Evolutionary conservation across 2,888 invertebrate genomes (phyloP).

Genomic region (Vanessa cardui): DNA sequence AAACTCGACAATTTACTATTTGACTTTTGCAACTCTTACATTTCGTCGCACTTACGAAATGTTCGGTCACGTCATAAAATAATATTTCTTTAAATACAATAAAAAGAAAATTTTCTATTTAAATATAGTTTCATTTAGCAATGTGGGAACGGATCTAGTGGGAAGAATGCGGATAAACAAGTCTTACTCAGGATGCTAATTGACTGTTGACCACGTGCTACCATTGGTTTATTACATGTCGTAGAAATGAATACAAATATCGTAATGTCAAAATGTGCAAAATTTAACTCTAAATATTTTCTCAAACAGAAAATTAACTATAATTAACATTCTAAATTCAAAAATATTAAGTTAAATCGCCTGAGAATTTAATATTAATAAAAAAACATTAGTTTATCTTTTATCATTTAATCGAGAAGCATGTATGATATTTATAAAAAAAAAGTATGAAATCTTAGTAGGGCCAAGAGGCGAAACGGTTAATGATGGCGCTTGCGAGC

Average conservation of each 20-base stretch:
- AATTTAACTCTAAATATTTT: neutral
- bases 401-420: neutral
- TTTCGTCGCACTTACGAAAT: conserved; percentile 43
- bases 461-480: conserved; percentile 40
- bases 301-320: neutral
- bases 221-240: conserved; percentile 9
- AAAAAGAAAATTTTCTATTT: conserved; percentile 17
- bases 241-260: neutral
- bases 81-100: conserved; percentile 12
- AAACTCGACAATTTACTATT: conserved; percentile 54
- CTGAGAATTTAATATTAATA: neutral
- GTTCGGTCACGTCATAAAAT: conserved; percentile 39
- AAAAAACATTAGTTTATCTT: neutral
- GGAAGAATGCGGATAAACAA: conserved; percentile 68
- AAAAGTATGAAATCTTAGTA: conserved; percentile 20
- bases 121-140: conserved; percentile 41
- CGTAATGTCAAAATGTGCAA: neutral
- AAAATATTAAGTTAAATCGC: neutral
- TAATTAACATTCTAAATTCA: neutral
- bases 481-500: conserved; percentile 54
- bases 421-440: neutral
- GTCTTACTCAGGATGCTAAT: conserved; percentile 67
- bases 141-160: conserved; percentile 61
- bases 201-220: conserved; percentile 47
- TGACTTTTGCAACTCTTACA: conserved; percentile 50